Base-by-base conservation (phyloP, 1,140 invertebrate genomes). In the Drosophila pseudoobscura region DNA sequence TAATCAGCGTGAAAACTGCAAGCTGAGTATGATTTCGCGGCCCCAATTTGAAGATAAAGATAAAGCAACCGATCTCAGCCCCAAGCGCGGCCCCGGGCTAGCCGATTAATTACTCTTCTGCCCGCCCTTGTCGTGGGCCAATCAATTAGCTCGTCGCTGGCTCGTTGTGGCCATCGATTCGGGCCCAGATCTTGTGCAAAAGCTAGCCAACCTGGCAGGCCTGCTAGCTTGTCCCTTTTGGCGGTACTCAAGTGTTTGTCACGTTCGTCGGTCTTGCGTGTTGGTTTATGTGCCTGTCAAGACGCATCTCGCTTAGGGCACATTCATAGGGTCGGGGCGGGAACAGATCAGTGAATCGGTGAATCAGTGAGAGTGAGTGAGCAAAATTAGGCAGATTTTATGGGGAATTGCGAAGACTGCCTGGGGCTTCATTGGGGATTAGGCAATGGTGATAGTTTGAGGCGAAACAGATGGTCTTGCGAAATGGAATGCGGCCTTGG, bases 101-200 rank as follows among this genome's bases (percentile, higher is more conserved):
- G 4, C 11, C 35, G 11, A 39, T 39, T 39, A 39, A 39, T 39
- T 11, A 13, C 35, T 13, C 35, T 1, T 39, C 35, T 39, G 35
- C 35, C 11, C 11, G 35, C 35, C 11, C 11, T 39, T 39, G 35
- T 39, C 11, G 35, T 39, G 20, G 35, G 29, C 43, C 54, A 44
- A 70, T 69, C 20, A 56, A 57, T 50, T 43, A 47, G 35, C 39
- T 39, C 26, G 44, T 35, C 29, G 20, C 44, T 45, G 13, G 11
- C 46, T 69, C 39, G 45, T 50, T 57, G 50, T 68, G 51, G 63
- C 65, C 65, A 69, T 56, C 65, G 45, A 56, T 50, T 43, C 49
- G 20, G 43, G 63, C 51, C 13, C 17, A 49, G 24, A 20, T 8
- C 63, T 50, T 50, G 35, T 69, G 44, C 63, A 57, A 69, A 50